Conservation (phyloP, 2,888 invertebrate genomes). For the Erebia palarica region DNA sequence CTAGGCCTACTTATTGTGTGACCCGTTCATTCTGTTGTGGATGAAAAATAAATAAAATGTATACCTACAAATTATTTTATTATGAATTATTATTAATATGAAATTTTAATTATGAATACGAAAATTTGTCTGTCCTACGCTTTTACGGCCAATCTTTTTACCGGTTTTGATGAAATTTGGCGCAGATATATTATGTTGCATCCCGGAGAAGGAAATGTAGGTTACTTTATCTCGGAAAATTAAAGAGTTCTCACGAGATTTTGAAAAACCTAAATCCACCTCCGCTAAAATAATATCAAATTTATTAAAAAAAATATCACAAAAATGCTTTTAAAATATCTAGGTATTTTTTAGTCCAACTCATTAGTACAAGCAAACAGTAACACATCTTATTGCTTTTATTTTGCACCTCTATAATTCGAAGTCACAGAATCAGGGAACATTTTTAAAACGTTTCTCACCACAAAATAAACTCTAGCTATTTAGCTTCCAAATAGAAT, state of each 20-base stretch:
- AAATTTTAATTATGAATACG: too few species aligned
- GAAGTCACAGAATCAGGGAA: constrained; percentile 43
- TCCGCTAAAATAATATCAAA: too few species aligned
- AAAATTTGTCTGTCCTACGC: too few species aligned
- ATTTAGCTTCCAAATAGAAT: constrained; percentile 70
- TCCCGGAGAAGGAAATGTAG: too few species aligned
- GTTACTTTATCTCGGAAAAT: not conserved
- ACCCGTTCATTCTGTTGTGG: not conserved
- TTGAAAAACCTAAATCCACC: not conserved
- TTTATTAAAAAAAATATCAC: too few species aligned
- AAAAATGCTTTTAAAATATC: too few species aligned
- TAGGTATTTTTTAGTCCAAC: not conserved
- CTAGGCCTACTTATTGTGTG: constrained; percentile 8
- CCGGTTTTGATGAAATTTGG: too few species aligned
- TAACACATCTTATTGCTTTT: constrained; percentile 20
- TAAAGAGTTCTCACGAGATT: not conserved
- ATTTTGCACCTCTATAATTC: constrained; percentile 39
- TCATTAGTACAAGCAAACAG: not conserved
- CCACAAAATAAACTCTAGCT: constrained; percentile 71
- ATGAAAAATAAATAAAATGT: not conserved
- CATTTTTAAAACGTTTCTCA: constrained; percentile 59
- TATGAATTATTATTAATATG: too few species aligned
- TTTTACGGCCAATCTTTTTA: too few species aligned
- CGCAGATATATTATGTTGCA: too few species aligned
- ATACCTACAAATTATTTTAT: too few species aligned